Base-by-base conservation (phyloP, 2,888 invertebrate species). In the Acrobasis suavella region DNA sequence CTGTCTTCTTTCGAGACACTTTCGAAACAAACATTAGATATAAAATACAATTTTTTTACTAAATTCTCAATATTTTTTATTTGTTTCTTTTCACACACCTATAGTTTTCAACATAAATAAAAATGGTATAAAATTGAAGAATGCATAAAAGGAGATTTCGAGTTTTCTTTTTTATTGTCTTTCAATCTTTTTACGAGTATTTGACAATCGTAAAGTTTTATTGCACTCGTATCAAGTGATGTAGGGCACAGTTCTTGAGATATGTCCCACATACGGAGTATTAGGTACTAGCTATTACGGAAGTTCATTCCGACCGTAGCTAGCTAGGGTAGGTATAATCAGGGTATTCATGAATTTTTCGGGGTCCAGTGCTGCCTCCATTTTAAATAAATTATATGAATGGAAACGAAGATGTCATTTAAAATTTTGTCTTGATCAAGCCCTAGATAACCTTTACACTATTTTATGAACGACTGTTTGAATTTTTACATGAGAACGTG, bases 111-210 rank as follows among this genome's bases (percentile, higher is more conserved):
- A 12, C 17, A 56, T 22, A 56, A 56, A 56, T 42, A 56, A 22
- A 22, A 56, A 56, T 14, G 42, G 42, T 56, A 56, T 56, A 56
- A 65, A 66, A 62, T 62, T 61, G 60, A 61, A 62, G 54, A 50
- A 60, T 64, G 62, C 60, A 61, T 66, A 62, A 66, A 66, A 64
- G 67, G 72, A 65, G 71, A 73, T 75, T 75, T 74, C 67, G 66
- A 68, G 77, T 72, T 70, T 70, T 68, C 62, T 67, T 75, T 73
- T 76, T 71, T 75, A 74, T 67, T 67, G 62, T 71, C 73, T 74
- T 75, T 76, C 74, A 77, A 81, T 80, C 73, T 70, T 82, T 80
- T 82, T 82, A 83, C 78, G 80, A 81, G 74, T 75, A 76, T 80
- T 80, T 76, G 77, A 78, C 73, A 75, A 72, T 72, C 78, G 74